Base-by-base conservation (phyloP, 2,888 invertebrate genomes). In the Orthosia cruda region DNA sequence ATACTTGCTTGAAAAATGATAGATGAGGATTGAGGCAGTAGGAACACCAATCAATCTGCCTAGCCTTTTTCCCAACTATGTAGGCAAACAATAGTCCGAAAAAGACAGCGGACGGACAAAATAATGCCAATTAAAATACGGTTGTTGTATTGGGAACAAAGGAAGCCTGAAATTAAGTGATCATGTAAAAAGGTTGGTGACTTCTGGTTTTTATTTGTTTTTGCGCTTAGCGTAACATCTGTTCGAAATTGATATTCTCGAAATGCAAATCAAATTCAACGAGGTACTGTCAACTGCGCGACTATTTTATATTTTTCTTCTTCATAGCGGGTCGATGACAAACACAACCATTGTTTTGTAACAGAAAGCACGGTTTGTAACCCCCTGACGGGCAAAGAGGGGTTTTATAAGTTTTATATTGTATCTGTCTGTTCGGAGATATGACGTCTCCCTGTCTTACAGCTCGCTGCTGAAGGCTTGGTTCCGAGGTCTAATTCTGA, bases 201-300 rank as follows among this genome's bases (percentile, higher is more conserved):
- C 70, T 40, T 54, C 59, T 59, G 78, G 18, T 13, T 20, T n/a
- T n/a, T n/a, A n/a, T n/a, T n/a, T n/a, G n/a, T n/a, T n/a, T 77
- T 77, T 32, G 15, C 16, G 5, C 52, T 67, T n/a, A 32, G 52
- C 50, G 75, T 52, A 75, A 69, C 75, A 75, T 75, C 75, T 75
- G 69, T 68, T 67, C 47, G 59, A 69, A 40, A 78, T 75, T 75
- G 70, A 78, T n/a, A 54, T 59, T 69, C 59, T n/a, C 54, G 68
- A 52, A 77, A 75, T 67, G 58, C 32, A 47, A 77, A 75, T 74
- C 16, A 40, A 54, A 54, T 15, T 52, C 23, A 4, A 26, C 23
- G 9, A 20, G 45, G 23, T 55, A 55, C 40, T 9, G 1, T 40
- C 40, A 40, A 40, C 40, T 40, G 40, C 40, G 40, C 1, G 32